Evolutionary conservation across 2,113 vertebrate genomes (phyloP).

Genomic region (Lagopus muta): DNA sequence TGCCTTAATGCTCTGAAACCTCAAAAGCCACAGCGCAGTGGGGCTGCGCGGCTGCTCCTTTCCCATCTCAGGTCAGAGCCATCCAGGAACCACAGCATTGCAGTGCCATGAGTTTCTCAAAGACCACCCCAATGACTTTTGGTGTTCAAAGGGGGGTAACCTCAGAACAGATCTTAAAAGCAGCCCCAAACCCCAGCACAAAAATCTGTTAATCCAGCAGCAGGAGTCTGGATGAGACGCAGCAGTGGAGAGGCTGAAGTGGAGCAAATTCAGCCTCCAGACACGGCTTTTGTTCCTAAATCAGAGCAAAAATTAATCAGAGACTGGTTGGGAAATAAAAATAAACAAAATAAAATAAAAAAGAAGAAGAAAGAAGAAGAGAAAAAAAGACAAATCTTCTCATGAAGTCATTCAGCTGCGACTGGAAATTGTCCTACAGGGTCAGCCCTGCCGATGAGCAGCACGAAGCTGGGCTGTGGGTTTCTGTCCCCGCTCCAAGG

Average conservation of each 20-base stretch:
- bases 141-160: not conserved
- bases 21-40: conserved; percentile 27
- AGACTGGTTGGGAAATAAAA: not conserved
- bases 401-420: not conserved
- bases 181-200: not conserved
- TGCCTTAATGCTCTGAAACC: conserved; percentile 29
- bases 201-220: not conserved
- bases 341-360: too few relatives aligned
- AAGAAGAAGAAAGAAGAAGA: too few relatives aligned
- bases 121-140: not conserved
- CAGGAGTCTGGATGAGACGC: not conserved
- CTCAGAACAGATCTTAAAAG: not conserved
- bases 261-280: not conserved
- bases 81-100: fast-evolving
- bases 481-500: not conserved
- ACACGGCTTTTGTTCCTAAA: not conserved
- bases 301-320: not conserved
- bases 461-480: not conserved
- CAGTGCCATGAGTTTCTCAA: not conserved
- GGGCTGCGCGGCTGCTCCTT: not conserved
- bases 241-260: not conserved
- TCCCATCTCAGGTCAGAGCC: not conserved
- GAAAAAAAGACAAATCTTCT: not conserved
- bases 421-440: conserved; percentile 5
- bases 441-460: not conserved